Percentiles rank a stretch among this genome's conserved stretches.
Evolutionary conservation across 2,888 invertebrate genomes (phyloP).

Genomic region (Lasioglossum villosulum): DNA sequence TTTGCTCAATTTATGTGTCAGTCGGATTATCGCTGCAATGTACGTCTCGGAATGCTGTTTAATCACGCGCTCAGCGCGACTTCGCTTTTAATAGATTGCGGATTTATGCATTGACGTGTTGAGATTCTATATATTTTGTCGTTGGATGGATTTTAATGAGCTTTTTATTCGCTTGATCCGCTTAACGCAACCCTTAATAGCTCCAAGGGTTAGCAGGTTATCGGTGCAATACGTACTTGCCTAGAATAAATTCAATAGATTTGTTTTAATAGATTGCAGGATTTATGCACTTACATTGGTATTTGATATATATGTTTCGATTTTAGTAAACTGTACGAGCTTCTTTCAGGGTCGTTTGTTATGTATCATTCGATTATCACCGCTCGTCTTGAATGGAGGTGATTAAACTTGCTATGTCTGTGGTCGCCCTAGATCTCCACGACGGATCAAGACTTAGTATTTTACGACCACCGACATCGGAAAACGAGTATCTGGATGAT

Average conservation of each 20-base stretch:
- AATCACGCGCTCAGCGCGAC: not conserved
- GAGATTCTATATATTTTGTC: not conserved
- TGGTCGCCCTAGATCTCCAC: not conserved
- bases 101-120: not conserved
- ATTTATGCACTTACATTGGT: not conserved
- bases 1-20: not conserved
- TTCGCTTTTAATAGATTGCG: not conserved
- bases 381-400: not conserved
- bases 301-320: not conserved
- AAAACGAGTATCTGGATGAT: not conserved
- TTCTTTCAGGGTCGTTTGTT: not conserved
- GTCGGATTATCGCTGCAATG: not conserved
- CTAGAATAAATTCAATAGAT: too few species aligned
- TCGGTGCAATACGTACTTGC: too few species aligned
- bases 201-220: too few species aligned
- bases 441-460: not conserved
- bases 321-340: not conserved
- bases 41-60: not conserved
- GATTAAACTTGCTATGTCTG: not conserved
- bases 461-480: not conserved
- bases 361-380: not conserved
- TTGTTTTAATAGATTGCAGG: too few species aligned
- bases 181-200: too few species aligned
- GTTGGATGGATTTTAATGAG: not conserved
- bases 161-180: not conserved